Conservation (phyloP, 2,113 vertebrate genomes). For the Poeciliopsis prolifica region DNA sequence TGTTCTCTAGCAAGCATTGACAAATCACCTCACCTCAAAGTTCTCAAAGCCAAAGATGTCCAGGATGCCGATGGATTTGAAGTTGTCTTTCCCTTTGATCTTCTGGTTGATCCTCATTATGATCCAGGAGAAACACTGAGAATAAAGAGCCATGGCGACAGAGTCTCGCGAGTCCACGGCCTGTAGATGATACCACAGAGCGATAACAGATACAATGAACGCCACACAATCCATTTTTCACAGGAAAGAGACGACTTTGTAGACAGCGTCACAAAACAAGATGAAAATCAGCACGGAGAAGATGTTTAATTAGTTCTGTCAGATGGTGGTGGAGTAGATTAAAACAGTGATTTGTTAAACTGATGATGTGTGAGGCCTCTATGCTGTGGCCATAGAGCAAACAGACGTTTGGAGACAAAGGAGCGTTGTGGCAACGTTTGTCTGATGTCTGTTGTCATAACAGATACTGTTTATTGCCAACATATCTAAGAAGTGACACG, state of each 20-base stretch:
- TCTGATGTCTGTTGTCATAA: slow-evolving; percentile 66
- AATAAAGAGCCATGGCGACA: slow-evolving; percentile 92
- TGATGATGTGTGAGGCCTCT: slow-evolving; percentile 30
- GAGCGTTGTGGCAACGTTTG: slow-evolving; percentile 51
- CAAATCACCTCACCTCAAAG: slow-evolving; percentile 83
- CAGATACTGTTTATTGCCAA: slow-evolving; percentile 44
- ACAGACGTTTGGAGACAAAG: slow-evolving; percentile 41
- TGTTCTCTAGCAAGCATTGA: neutral
- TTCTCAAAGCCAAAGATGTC: slow-evolving; percentile 97
- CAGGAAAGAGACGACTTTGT: neutral
- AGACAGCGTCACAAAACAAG: slow-evolving; percentile 12
- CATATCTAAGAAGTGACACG: slow-evolving; percentile 34
- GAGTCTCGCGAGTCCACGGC: slow-evolving; percentile 91
- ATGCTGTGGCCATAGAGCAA: slow-evolving; percentile 35
- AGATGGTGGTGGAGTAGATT: slow-evolving; percentile 18
- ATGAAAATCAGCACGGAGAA: neutral
- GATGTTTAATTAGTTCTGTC: slow-evolving; percentile 14
- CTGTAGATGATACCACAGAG: slow-evolving; percentile 68
- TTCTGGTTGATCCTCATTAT: slow-evolving; percentile 91
- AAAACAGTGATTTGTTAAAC: slow-evolving; percentile 9
- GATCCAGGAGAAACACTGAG: slow-evolving; percentile 94
- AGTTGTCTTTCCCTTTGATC: slow-evolving; percentile 91
- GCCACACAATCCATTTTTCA: slow-evolving; percentile 22
- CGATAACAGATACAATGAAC: slow-evolving; percentile 9
- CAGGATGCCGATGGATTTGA: slow-evolving; percentile 93